Base-by-base conservation (phyloP, 2,888 invertebrate genomes). In the Melinaea menophilus region DNA sequence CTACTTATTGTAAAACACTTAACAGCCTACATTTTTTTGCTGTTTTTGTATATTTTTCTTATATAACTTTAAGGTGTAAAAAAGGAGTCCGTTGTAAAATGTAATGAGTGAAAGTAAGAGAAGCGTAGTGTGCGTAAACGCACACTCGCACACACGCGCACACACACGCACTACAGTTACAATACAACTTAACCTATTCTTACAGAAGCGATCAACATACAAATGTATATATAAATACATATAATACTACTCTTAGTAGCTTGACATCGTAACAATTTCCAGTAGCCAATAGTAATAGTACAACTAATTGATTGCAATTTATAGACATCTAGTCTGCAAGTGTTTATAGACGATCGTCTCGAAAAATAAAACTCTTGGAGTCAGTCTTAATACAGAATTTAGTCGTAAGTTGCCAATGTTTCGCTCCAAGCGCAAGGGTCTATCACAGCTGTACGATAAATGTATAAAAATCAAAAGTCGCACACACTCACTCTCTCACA, bases 371-470 rank as follows among this genome's bases (percentile, higher is more conserved):
- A 35, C 34, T 34, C 57, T 46, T 33, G 12, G 57, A 46, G 57
- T 57, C 51, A 51, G 51, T 51, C 51, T 51, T 51, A 51, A 31
- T 51, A 31, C 22, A 51, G 31, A 51, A 31, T 51, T 51, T 51
- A 51, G 67, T 61, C 55, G 59, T 47, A 63, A 62, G 62, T 64
- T 63, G 61, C 64, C 67, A 62, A 63, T 66, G 62, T 63, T 55
- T 57, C 35, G 61, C 61, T 64, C 58, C 62, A 61, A 76, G 80
- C 80, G 80, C 80, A 80, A 78, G 77, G 77, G 79, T 77, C 84
- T 88, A 88, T 88, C 88, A 88, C 88, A 88, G 88, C 84, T 81
- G 80, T 81, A 80, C 84, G 79, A 78, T 78, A 77, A 81, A 81
- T 82, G 81, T 73, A 84, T 85, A 85, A 79, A 81, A 79, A 82